Conservation (phyloP, 2,888 invertebrate genomes). For the Sarcophaga variegata region DNA sequence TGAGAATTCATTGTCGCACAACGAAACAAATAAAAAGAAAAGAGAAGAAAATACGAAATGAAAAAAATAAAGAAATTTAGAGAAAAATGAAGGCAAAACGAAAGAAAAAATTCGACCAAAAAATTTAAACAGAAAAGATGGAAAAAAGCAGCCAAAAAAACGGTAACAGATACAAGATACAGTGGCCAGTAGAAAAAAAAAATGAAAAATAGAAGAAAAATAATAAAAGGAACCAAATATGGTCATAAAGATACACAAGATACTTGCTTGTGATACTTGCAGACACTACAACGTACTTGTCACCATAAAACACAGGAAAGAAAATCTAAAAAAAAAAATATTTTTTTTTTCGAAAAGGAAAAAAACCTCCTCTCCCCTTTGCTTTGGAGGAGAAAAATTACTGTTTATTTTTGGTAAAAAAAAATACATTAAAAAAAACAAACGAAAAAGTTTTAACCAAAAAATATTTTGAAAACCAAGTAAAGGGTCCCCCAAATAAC, state of each 20-base stretch:
- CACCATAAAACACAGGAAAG: constrained; percentile 62
- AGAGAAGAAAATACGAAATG: neutral
- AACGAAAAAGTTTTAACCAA: neutral
- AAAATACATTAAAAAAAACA: no score
- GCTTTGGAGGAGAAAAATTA: no score
- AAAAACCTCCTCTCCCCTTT: neutral
- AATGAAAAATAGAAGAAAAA: neutral
- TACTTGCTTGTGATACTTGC: neutral
- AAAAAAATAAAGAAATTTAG: neutral
- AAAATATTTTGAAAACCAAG: neutral
- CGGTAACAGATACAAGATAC: constrained; percentile 50
- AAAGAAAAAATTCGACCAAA: no score
- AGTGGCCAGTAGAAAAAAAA: constrained; percentile 52
- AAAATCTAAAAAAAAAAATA: constrained; percentile 75
- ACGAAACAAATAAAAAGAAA: constrained; percentile 46
- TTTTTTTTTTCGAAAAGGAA: neutral
- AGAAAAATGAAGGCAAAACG: neutral
- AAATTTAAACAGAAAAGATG: no score
- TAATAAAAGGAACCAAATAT: neutral
- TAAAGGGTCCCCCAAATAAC: no score
- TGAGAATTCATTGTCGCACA: constrained; percentile 74
- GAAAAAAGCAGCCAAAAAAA: neutral
- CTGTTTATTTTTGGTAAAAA: no score
- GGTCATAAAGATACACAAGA: constrained; percentile 20
- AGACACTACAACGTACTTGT: constrained; percentile 52